Conservation (phyloP, 1,140 invertebrate genomes). For the Theocolax elegans region DNA sequence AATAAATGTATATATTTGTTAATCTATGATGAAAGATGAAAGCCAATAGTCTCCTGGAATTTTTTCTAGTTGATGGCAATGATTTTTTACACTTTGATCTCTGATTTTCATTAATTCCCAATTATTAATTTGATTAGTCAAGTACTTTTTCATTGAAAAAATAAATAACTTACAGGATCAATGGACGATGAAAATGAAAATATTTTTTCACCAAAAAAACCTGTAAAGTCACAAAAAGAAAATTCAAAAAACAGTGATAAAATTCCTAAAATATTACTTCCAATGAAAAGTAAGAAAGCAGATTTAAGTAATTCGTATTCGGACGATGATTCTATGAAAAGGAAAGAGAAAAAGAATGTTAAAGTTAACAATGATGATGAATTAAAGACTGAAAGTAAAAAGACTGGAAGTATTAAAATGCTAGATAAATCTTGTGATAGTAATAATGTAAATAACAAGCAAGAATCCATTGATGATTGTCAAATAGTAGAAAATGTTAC, state of each 20-base stretch:
- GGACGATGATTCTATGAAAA: conserved; percentile 10
- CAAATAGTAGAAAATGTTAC: conserved; percentile 38
- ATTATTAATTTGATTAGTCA: conserved; percentile 11
- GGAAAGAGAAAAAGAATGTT: conserved; percentile 1
- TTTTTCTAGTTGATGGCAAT: conserved; percentile 61
- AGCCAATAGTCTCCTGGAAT: conserved; percentile 57
- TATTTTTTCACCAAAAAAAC: conserved; percentile 43
- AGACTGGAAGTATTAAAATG: conserved; percentile 17
- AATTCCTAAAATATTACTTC: conserved; percentile 32
- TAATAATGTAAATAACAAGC: not conserved
- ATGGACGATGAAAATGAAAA: conserved; percentile 48
- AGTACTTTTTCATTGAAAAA: not conserved
- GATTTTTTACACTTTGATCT: conserved; percentile 65
- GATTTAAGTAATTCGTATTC: not conserved
- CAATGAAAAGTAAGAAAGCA: conserved; percentile 34
- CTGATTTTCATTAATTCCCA: conserved; percentile 52
- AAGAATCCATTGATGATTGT: conserved; percentile 19
- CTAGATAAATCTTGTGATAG: too few relatives aligned
- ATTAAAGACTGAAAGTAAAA: conserved; percentile 13
- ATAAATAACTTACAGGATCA: conserved; percentile 33
- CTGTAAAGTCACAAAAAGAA: conserved; percentile 26
- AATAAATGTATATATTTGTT: too few relatives aligned
- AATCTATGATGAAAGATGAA: conserved; percentile 50
- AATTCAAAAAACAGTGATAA: conserved; percentile 29
- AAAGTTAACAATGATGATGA: conserved; percentile 7